phyloP scores from a whole-genome alignment of 2,888 invertebrate genomes.

The Craniophora ligustri region DNA sequence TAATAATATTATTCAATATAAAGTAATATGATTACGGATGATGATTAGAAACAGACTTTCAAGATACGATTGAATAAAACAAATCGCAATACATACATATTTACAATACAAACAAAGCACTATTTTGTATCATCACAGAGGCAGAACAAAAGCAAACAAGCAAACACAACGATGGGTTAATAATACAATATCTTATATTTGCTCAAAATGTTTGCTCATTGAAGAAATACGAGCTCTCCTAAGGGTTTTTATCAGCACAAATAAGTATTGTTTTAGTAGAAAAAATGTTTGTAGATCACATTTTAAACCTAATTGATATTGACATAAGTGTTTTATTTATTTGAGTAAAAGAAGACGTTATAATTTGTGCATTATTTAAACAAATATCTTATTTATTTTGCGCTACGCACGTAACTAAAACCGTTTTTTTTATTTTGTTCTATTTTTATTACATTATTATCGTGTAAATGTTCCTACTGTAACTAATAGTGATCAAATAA shows the following conservation, averaged over 20 bases:
- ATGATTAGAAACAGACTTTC: background rate
- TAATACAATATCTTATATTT: conserved; percentile 31
- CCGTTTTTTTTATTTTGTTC: too few species aligned
- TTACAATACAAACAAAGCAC: background rate
- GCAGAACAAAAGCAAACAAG: conserved; percentile 13
- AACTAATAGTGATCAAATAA: too few species aligned
- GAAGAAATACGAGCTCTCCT: background rate
- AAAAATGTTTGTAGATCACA: conserved; percentile 7
- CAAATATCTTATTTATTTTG: too few species aligned
- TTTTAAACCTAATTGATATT: background rate
- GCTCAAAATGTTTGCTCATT: conserved; percentile 12
- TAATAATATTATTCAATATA: too few species aligned
- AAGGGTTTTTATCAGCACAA: conserved; percentile 7
- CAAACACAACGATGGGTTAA: conserved; percentile 21
- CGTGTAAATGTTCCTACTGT: too few species aligned
- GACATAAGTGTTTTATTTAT: conserved; percentile 1
- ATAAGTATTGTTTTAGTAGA: conserved; percentile 28
- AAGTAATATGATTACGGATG: too few species aligned
- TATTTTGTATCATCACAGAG: background rate
- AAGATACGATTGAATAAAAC: background rate
- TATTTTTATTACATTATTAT: too few species aligned
- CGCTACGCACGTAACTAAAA: too few species aligned
- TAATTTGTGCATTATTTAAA: background rate
- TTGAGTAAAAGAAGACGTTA: background rate
- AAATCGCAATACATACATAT: background rate